Evolutionary conservation across 2,113 vertebrate genomes (phyloP), one percentile per base, ranked within the genome.

Genomic region (Morone saxatilis): DNA sequence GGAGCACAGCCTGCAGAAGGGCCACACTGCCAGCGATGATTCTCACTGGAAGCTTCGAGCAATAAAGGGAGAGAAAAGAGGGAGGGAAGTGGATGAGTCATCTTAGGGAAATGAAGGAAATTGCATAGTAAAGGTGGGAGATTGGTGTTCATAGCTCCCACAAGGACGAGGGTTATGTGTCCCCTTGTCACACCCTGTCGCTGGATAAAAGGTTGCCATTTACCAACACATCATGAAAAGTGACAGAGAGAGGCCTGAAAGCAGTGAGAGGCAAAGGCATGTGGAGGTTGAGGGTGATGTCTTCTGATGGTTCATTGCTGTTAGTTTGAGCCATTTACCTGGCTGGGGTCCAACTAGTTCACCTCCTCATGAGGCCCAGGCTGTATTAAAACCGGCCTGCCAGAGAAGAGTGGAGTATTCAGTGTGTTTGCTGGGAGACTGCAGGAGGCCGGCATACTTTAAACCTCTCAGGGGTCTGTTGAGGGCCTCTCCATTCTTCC

Each of bases 301-400:
- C 48, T 80, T 66, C 61, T 74, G 78, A 87, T 86, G 67, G 81
- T 83, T 91, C 80, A 50, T 78, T 72, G 79, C 79, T 85, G 79
- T 80, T 89, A 81, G 80, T 81, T 82, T 85, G 76, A 91, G 74
- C 86, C 76, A 72, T 89, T 88, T 83, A 75, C 65, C 74, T 92
- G 92, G 91, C 89, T 62, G 59, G 47, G 19, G 38, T 88, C 89
- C 92, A 92, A 68, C 31, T 78, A 25, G 69, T 90, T 86, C 89
- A 79, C 88, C 91, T 92, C 71, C 60, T 89, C 81, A 17, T 81
- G 85, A 88, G 89, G 89, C 88, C 88, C 86, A 60, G 78, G 83
- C 86, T 89, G 92, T 88, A 91, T 92, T 93, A 84, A 92, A 92
- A 91, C 76, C 62, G 81, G 86, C 65, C 80, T 67, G 85, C 78